A percentile compares a stretch with the other conserved stretches of the same genome.
These are phyloP conservation scores for Salvelinus sp. DNA, from an alignment of 2,113 vertebrate species.

Conservation along the genomic window DNA sequence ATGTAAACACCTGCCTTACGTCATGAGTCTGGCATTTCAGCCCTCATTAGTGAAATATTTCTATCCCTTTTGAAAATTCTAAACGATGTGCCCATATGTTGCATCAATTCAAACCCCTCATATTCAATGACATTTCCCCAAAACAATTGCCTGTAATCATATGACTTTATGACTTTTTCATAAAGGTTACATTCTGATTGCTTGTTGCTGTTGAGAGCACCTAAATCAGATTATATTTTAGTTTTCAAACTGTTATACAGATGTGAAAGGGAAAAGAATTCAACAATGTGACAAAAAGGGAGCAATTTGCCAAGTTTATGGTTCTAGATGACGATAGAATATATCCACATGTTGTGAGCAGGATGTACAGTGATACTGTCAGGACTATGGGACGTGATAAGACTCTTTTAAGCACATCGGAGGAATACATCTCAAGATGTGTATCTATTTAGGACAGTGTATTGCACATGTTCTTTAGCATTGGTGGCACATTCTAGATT, in stretches of 20 bases:
- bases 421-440: background rate
- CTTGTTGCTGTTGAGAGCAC: constrained; percentile 41
- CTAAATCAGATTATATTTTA: constrained; percentile 44
- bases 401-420: background rate
- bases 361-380: background rate
- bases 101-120: constrained; percentile 27
- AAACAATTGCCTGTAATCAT: constrained; percentile 17
- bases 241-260: constrained; percentile 17
- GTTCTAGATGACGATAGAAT: background rate
- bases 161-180: constrained; percentile 23
- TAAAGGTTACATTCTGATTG: constrained; percentile 35
- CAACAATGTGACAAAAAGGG: constrained; percentile 51
- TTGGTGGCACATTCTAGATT: background rate
- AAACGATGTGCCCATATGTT: constrained; percentile 30
- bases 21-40: constrained; percentile 38
- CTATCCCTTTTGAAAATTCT: constrained; percentile 2
- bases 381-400: background rate
- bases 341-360: too few relatives aligned
- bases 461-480: background rate
- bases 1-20: constrained; percentile 54
- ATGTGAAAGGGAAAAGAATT: constrained; percentile 23
- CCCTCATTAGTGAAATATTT: constrained; percentile 46
- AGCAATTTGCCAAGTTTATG: constrained; percentile 23
- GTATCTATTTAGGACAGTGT: background rate
- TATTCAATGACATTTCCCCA: constrained; percentile 43